Base-by-base conservation (phyloP, 2,888 invertebrate species). In the Ormyrus labotus region DNA sequence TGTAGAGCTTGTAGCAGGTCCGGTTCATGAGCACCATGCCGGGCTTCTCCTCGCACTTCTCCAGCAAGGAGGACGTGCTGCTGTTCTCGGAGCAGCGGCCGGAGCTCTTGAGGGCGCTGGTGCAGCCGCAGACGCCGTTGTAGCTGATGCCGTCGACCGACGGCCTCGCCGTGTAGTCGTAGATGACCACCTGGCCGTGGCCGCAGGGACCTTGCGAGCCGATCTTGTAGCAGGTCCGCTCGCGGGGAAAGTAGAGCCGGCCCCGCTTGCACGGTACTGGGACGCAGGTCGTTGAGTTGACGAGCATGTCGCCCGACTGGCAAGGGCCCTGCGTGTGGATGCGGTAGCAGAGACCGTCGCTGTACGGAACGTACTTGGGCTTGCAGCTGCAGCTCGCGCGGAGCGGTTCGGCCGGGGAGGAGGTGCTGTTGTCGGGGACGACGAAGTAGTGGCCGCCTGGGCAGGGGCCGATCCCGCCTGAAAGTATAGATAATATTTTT, bases 301-400 rank as follows among this genome's bases (percentile, higher is more conserved):
- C 89, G 34, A 96, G 92, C 92, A 96, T 95, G 86, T 95, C 93
- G 50, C 94, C 93, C 13, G 91, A 87, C 0, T 91, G 92, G 87
- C 97, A 97, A 0, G 96, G 96, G 0, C 96, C 97, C 82, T 94
- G 92, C 0, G 97, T 96, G 87, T 95, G 96, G 0, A 95, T 92
- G 13, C 96, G 92, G 90, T 96, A 96, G 89, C 97, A 97, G 0
- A 93, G 91, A 0, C 94, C 94, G 80, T 94, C 93, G 88, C 92
- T 83, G 92, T 94, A 94, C 1, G 92, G 91, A 0, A 93, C 92
- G 87, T 96, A 94, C 84, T 94, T 94, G 0, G 93, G 92, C 91
- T 95, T 96, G 89, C 96, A 96, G 63, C 91, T 90, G 84, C 96
- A 96, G 83, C 92, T 91, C 0, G 94, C 95, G 0, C 91, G 91